Conservation (phyloP, 2,797 vertebrate genomes). For the Falco biarmicus region DNA sequence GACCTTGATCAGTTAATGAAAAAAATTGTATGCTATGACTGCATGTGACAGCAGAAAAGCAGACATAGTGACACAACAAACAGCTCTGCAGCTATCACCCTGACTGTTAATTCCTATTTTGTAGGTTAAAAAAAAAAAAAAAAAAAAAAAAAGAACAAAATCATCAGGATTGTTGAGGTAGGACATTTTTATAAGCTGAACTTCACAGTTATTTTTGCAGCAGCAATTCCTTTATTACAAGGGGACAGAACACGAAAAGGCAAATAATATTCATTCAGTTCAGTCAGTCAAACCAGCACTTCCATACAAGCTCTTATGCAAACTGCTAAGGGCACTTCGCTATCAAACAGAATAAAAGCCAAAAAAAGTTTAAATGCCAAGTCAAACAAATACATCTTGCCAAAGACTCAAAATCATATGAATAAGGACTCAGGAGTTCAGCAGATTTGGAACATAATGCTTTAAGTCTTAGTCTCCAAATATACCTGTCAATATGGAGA, state of each 20-base stretch:
- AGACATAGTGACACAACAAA: background rate
- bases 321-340: slow-evolving; percentile 19
- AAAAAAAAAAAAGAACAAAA: background rate
- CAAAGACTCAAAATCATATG: slow-evolving; percentile 31
- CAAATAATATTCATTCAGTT: slow-evolving; percentile 13
- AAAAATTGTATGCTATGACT: background rate
- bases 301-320: background rate
- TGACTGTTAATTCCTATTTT: background rate
- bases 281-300: background rate
- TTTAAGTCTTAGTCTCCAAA: slow-evolving; percentile 23
- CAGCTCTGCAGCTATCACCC: background rate
- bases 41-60: background rate
- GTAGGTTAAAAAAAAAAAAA: too few species aligned
- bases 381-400: slow-evolving; percentile 35
- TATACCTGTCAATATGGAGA: slow-evolving; percentile 18
- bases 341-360: slow-evolving; percentile 35
- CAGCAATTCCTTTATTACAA: background rate
- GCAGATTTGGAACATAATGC: slow-evolving; percentile 9
- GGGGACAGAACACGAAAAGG: background rate
- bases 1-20: background rate
- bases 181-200: background rate
- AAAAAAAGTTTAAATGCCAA: slow-evolving; percentile 43
- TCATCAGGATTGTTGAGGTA: background rate
- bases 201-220: background rate
- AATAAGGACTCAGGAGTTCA: slow-evolving; percentile 30